A percentile compares a stretch with the other conserved stretches of the same genome.
phyloP scores from a whole-genome alignment of 2,797 vertebrate species.

The Syngnathus rostellatus region DNA sequence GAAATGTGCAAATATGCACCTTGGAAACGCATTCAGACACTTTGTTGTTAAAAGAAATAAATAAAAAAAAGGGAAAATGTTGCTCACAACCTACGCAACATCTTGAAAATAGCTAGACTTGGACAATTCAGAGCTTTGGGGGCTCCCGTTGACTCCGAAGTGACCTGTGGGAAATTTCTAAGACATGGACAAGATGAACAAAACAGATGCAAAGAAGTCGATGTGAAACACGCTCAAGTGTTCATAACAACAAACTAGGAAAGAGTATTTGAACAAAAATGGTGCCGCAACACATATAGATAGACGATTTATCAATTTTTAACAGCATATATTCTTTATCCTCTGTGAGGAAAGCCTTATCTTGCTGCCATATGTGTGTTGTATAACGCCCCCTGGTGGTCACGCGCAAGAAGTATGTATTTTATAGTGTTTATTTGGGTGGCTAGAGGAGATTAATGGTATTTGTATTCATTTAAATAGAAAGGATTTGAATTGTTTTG shows the following conservation, averaged over 20 bases:
- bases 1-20: conserved; percentile 1
- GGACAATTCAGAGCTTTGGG: conserved; percentile 22
- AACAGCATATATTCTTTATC: no score
- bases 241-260: neutral
- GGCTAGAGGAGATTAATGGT: no score
- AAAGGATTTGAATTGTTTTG: no score
- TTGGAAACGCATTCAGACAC: conserved; percentile 11
- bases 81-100: conserved; percentile 42
- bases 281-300: no score
- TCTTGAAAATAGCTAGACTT: conserved; percentile 47
- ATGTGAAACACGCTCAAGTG: neutral
- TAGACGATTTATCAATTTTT: no score
- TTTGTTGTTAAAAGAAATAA: conserved; percentile 1
- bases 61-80: conserved; percentile 22
- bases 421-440: no score
- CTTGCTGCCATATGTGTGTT: no score
- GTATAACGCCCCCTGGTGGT: no score
- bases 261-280: no score
- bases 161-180: conserved; percentile 3
- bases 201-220: conserved; percentile 1
- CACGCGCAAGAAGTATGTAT: no score
- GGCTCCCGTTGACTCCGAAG: conserved; percentile 17
- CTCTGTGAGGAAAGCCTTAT: no score
- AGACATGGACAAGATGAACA: neutral
- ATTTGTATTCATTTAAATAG: no score